Percentiles rank a stretch among this genome's conserved stretches.
Evolutionary conservation across 2,113 vertebrate genomes (phyloP).

Genomic region (Callocephalon fimbriatum): DNA sequence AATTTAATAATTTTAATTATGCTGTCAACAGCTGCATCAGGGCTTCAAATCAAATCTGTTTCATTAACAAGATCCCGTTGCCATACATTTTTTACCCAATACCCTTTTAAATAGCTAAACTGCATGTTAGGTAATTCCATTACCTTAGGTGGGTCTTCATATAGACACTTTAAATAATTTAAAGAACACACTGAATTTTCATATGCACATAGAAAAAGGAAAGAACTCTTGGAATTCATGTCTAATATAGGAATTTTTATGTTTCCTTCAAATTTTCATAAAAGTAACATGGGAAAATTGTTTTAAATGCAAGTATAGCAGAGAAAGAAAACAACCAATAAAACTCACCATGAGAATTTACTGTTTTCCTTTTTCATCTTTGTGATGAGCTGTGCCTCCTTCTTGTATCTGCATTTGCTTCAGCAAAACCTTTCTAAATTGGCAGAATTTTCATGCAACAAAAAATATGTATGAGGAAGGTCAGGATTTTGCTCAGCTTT

Average conservation of each 20-base stretch:
- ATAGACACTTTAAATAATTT: not conserved
- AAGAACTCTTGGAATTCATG: not conserved
- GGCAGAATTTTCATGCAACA: slow-evolving; percentile 40
- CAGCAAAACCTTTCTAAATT: slow-evolving; percentile 52
- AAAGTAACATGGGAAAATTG: not conserved
- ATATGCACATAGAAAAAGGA: not conserved
- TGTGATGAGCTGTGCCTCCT: not conserved
- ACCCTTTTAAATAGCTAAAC: slow-evolving; percentile 34
- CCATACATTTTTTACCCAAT: slow-evolving; percentile 3
- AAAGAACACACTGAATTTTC: not conserved
- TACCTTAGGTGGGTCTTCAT: not conserved
- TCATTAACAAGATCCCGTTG: slow-evolving; percentile 62
- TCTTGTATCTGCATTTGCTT: slow-evolving; percentile 26
- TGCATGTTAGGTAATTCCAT: not conserved
- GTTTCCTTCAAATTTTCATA: not conserved
- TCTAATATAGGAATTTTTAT: not conserved
- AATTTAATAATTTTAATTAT: slow-evolving; percentile 80
- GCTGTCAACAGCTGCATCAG: slow-evolving; percentile 72
- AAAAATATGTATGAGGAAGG: slow-evolving; percentile 49
- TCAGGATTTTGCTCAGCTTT: slow-evolving; percentile 37
- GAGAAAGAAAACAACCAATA: not conserved
- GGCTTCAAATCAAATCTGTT: slow-evolving; percentile 69
- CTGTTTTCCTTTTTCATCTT: not conserved
- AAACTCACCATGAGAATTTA: not conserved
- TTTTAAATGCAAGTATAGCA: not conserved